These are phyloP conservation scores for Neodon shergylaensis DNA, from an alignment of 2,113 vertebrate genomes.

Conservation along the genomic window DNA sequence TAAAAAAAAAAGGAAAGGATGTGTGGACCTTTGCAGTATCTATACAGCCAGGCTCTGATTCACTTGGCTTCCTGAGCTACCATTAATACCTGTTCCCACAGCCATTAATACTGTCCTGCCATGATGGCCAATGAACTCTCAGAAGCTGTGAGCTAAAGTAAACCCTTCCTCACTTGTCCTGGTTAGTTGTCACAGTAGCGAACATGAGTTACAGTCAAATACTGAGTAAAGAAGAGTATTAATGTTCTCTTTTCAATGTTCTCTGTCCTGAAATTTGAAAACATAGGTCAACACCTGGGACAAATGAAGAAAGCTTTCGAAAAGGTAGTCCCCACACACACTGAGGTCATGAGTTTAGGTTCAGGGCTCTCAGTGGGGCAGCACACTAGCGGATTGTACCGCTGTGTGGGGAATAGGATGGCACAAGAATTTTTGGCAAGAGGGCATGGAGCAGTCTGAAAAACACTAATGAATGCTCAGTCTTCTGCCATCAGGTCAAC, in stretches of 20 bases:
- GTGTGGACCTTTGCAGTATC: too few species aligned
- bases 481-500: conserved; percentile 52
- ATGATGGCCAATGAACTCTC: neutral
- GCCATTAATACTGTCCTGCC: too few species aligned
- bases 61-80: neutral
- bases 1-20: neutral
- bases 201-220: neutral
- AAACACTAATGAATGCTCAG: conserved; percentile 30
- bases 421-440: conserved; percentile 18
- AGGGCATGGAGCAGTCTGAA: neutral
- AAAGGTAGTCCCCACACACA: neutral
- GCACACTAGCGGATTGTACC: neutral
- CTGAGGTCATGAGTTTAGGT: conserved; percentile 14
- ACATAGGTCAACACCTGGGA: neutral
- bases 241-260: conserved; percentile 2
- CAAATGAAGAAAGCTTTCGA: conserved; percentile 33
- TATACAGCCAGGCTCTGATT: neutral
- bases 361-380: neutral
- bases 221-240: neutral
- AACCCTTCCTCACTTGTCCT: neutral
- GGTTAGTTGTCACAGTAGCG: neutral
- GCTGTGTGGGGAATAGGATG: neutral
- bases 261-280: neutral
- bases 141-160: neutral
- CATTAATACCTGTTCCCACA: neutral